These are phyloP conservation scores for Monopterus albus DNA, from an alignment of 2,113 vertebrate genomes.

Conservation along the genomic window DNA sequence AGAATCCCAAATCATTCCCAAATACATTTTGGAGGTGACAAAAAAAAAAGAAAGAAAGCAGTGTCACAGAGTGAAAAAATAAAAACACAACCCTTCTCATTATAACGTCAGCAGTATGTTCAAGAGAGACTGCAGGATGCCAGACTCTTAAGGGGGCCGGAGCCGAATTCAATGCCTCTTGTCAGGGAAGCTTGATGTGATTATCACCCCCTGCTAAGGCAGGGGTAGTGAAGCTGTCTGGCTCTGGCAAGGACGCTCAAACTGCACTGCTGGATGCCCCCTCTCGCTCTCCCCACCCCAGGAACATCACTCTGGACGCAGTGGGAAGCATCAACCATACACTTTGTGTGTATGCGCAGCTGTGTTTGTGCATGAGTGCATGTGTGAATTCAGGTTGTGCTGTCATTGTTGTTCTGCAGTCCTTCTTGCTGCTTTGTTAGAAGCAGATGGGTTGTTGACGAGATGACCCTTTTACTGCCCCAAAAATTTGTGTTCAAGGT, in stretches of 20 bases:
- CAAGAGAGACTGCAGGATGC: conserved; percentile 73
- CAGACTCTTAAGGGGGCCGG: conserved; percentile 78
- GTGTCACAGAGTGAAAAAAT: conserved; percentile 55
- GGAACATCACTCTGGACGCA: conserved; percentile 63
- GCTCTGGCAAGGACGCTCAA: conserved; percentile 71
- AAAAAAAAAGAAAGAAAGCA: not conserved
- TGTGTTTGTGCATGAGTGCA: conserved; percentile 42
- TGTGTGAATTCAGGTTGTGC: conserved; percentile 55
- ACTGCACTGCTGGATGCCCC: conserved; percentile 74
- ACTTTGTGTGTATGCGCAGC: conserved; percentile 40
- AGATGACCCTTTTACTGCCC: not conserved
- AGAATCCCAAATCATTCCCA: conserved; percentile 48
- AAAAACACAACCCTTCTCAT: conserved; percentile 76
- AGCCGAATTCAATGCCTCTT: conserved; percentile 81
- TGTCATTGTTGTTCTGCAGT: conserved; percentile 25
- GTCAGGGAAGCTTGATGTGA: conserved; percentile 83
- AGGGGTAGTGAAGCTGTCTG: conserved; percentile 81
- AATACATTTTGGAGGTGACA: conserved; percentile 23
- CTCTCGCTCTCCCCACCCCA: conserved; percentile 61
- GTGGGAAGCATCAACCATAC: conserved; percentile 67
- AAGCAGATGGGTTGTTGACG: not conserved
- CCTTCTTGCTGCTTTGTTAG: conserved; percentile 21
- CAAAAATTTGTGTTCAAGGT: conserved; percentile 38
- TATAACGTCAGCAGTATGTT: conserved; percentile 76
- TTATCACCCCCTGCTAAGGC: conserved; percentile 82